These are phyloP conservation scores for Apodemia zela DNA, from an alignment of 2,888 invertebrate genomes.

Conservation along the genomic window DNA sequence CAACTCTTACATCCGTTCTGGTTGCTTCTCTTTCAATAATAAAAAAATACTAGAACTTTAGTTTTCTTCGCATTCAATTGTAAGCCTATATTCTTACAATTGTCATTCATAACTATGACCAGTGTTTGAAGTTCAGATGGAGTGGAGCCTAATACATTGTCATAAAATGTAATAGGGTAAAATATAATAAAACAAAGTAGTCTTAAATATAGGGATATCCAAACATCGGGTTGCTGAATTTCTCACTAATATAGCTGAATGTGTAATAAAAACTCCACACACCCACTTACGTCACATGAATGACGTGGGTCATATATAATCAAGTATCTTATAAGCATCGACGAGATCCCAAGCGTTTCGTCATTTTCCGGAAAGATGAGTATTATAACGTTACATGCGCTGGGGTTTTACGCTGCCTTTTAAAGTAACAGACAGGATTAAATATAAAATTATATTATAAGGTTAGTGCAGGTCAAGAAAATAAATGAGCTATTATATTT, in stretches of 20 bases:
- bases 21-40: too few relatives aligned
- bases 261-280: background rate
- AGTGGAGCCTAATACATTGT: too few relatives aligned
- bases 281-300: slow-evolving; percentile 1
- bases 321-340: background rate
- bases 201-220: background rate
- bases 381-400: slow-evolving; percentile 23
- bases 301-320: background rate
- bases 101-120: too few relatives aligned
- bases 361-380: slow-evolving; percentile 28
- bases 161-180: too few relatives aligned
- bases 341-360: slow-evolving; percentile 24
- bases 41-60: too few relatives aligned
- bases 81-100: too few relatives aligned
- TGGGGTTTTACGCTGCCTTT: slow-evolving; percentile 31
- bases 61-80: too few relatives aligned
- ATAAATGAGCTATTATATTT: background rate
- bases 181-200: too few relatives aligned
- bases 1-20: too few relatives aligned
- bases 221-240: background rate
- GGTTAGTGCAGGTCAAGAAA: slow-evolving; percentile 18
- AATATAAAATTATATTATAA: too few relatives aligned
- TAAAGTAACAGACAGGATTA: slow-evolving; percentile 24
- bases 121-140: too few relatives aligned
- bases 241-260: background rate